Base-by-base conservation (phyloP, 2,113 vertebrate species). In the Cromileptes altivelis region DNA sequence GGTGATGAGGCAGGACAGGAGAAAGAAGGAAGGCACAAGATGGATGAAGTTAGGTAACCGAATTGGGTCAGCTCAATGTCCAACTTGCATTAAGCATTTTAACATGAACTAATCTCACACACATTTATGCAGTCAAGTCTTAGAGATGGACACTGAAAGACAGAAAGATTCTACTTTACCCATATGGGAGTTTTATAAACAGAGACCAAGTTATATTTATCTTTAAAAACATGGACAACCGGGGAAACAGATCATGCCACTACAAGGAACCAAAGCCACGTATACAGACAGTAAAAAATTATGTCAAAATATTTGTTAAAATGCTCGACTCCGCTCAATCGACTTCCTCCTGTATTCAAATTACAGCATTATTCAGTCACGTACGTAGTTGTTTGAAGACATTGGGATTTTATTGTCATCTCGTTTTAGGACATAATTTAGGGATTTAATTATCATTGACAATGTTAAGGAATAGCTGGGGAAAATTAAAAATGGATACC, bases 21-120 rank as follows among this genome's bases (percentile, higher is more conserved):
- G n/a, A 18, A 25, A 62, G 33, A 37, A 52, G 53, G 37, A 58
- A 40, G 52, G 25, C 65, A 27, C 53, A 6, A 30, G 63, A 79
- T 52, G 77, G 82, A 64, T 70, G 70, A 53, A 56, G 25, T 80
- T 75, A 63, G 42, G 57, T 45, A 58, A 69, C 42, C 40, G 63
- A 79, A 84, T 63, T 75, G 70, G 82, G 63, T 80, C 82, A 55
- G 23, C 77, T 75, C 58, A 40, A 27, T 13, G 30, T 80, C 65
- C 71, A 75, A 64, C 33, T 56, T 80, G 30, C 60, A 71, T 75
- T 53, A 76, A 85, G 49, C 73, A 65, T 70, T 60, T 80, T 70
- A 64, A 52, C 69, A 40, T 14, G 13, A 52, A 53, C 52, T 65
- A 45, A 85, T 61, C 17, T 14, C 23, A 8, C 78, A 6, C 81